Percentiles rank a stretch among this genome's conserved stretches.
Evolutionary conservation across 2,888 invertebrate species (phyloP).

Genomic region (Mimumesa dahlbomi): DNA sequence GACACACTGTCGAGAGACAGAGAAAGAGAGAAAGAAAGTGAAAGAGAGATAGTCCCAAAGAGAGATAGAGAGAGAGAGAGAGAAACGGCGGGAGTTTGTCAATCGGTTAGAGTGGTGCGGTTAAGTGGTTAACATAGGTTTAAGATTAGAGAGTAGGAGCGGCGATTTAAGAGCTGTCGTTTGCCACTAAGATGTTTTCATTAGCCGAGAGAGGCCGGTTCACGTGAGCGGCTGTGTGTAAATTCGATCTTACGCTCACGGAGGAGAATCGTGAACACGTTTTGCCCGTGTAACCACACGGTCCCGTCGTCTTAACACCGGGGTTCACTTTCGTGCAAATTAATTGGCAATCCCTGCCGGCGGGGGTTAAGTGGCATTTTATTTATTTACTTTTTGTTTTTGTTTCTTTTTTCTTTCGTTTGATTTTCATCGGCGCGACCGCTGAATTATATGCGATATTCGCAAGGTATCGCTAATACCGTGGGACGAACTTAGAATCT

Average conservation of each 20-base stretch:
- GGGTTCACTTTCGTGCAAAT: constrained; percentile 74
- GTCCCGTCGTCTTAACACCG: constrained; percentile 64
- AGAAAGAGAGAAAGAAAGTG: constrained; percentile 9
- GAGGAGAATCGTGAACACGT: constrained; percentile 20
- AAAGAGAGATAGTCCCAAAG: background rate
- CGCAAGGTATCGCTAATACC: constrained; percentile 46
- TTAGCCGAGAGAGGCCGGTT: constrained; percentile 28
- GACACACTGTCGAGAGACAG: background rate
- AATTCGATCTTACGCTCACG: constrained; percentile 32
- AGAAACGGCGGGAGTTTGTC: constrained; percentile 59
- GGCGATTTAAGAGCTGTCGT: constrained; percentile 72
- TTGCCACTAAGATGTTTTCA: constrained; percentile 64
- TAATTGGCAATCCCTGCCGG: constrained; percentile 74
- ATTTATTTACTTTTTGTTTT: no score
- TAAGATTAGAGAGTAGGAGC: constrained; percentile 71
- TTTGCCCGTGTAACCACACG: constrained; percentile 27
- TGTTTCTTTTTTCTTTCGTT: no score
- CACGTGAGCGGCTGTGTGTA: constrained; percentile 20
- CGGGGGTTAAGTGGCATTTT: constrained; percentile 74
- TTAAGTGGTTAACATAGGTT: constrained; percentile 73
- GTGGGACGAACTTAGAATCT: background rate
- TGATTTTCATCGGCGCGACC: constrained; percentile 62
- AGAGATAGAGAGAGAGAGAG: no score
- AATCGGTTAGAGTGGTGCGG: constrained; percentile 71
- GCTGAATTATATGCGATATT: constrained; percentile 70